Base-by-base conservation (phyloP, 92 coral and sea anemone genomes). In the Bergia sp. region DNA sequence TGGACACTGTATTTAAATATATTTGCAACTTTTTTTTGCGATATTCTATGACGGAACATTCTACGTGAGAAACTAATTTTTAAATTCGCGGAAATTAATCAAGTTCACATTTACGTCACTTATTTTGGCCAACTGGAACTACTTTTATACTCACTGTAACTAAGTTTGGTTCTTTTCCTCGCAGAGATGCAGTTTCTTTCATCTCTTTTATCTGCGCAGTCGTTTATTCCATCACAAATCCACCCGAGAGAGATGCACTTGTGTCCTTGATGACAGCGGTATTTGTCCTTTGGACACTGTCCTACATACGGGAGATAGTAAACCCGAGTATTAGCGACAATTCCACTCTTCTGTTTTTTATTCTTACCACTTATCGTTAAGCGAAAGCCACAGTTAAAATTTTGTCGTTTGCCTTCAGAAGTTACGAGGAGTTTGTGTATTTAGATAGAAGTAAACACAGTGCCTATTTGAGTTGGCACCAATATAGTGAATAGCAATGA, bases 161-260 rank as follows among this genome's bases (percentile, higher is more conserved):
- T 78, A 9, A 57, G 83, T 29, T 81, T 79, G 8, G 66, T 82
- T 41, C 84, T 82, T 66, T 82, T 86, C 66, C 86, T 91, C 39
- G 89, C 76, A 36, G 82, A 72, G n/a, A 95, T 82, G 76, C 98
- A 95, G 90, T 95, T 93, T 58, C 98, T 90, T 82, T 95, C 98
- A 74, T 95, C 98, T 20, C 88, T 86, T 21, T 91, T 91, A 82
- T 95, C 98, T 29, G 80, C 89, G 50, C 98, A 95, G 92, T 95
- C 98, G 76, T 80, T 69, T 80, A 90, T 91, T 20, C 94, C 94
- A 88, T 95, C 98, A 85, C 98, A 95, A 82, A 95, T 95, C 96
- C 96, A 95, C 82, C 93, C 85, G 37, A 95, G 69, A 13, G 95
- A 90, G 12, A 95, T 95, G 75, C 98, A 95, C 73, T 92, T 93